Conservation (phyloP, 2,113 vertebrate genomes). For the Cochlearius cochlearius region DNA sequence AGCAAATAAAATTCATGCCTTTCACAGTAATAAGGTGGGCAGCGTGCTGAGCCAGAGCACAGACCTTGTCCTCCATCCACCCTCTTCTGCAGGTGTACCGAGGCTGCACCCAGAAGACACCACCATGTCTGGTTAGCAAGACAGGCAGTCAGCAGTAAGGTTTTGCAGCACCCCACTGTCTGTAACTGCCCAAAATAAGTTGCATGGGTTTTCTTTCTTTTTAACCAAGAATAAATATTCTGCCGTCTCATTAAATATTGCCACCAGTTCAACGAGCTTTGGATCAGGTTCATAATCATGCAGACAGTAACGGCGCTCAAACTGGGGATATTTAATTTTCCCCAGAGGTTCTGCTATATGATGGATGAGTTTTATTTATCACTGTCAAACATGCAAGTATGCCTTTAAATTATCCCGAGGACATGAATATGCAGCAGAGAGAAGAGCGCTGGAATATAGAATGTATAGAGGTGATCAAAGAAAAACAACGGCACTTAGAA, state of each 20-base stretch:
- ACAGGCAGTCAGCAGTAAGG: background rate
- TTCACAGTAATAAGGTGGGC: background rate
- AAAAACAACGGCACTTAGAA: conserved; percentile 44
- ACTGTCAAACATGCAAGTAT: conserved; percentile 35
- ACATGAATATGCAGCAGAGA: conserved; percentile 61
- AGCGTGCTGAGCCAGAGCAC: background rate
- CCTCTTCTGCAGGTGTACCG: background rate
- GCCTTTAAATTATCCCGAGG: conserved; percentile 32
- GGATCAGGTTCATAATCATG: background rate
- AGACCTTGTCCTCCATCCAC: background rate
- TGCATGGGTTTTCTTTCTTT: background rate
- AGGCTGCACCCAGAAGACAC: background rate
- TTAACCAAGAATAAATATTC: background rate
- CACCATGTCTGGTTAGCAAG: background rate
- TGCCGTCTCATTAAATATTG: background rate
- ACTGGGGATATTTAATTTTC: background rate
- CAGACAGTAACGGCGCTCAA: background rate
- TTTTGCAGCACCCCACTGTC: background rate
- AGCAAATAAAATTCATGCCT: background rate
- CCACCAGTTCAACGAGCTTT: background rate
- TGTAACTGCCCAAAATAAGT: background rate
- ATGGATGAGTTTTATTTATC: conserved; percentile 63
- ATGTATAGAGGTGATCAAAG: conserved; percentile 46
- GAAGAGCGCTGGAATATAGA: background rate
- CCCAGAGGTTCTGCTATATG: conserved; percentile 31